Conservation (phyloP, 2,113 vertebrate species). For the Hippocampus comes region DNA sequence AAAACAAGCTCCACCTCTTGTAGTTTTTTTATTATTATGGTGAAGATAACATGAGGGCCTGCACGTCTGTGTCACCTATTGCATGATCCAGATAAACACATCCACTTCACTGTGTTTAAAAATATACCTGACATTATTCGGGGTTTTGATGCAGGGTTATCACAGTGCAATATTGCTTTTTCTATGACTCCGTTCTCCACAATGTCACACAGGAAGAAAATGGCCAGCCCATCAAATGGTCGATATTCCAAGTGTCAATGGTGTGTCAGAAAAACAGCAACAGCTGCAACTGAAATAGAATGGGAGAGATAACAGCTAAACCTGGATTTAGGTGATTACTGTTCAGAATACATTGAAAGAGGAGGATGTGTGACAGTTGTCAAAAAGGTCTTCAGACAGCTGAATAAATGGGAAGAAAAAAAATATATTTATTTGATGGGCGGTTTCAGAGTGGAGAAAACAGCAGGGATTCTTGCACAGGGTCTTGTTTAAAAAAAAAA, state of each 20-base stretch:
- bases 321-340: background rate
- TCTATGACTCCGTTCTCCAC: background rate
- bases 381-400: conserved; percentile 20
- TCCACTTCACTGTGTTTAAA: background rate
- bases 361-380: background rate
- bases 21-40: background rate
- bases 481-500: conserved; percentile 34
- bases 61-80: background rate
- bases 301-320: background rate
- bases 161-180: background rate
- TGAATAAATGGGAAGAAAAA: conserved; percentile 18
- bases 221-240: background rate
- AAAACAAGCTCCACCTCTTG: background rate
- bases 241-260: background rate
- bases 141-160: background rate
- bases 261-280: background rate
- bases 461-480: conserved; percentile 32
- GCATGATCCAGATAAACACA: background rate
- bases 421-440: conserved; percentile 11
- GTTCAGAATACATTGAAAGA: background rate
- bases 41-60: background rate
- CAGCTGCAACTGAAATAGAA: background rate
- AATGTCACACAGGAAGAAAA: conserved; percentile 15
- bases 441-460: conserved; percentile 18
- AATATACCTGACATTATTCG: background rate